Evolutionary conservation across 2,888 invertebrate species (phyloP), one percentile per base, ranked within the genome.

Genomic region (Scelioninae gen. 1): DNA sequence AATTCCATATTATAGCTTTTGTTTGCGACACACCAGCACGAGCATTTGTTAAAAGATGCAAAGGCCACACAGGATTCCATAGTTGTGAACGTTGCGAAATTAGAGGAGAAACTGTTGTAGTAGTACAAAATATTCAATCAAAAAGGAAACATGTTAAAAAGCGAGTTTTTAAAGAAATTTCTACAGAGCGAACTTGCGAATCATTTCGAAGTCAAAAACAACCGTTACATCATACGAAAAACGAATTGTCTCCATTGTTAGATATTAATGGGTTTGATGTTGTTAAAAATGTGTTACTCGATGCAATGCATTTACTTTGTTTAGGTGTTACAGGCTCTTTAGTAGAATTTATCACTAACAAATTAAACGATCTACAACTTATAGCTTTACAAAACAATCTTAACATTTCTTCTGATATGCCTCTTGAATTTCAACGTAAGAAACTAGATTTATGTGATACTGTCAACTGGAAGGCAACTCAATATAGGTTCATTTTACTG

Each of bases 361-460:
- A 38, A 38, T 38, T 38, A 38, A 38, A 1, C 1, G 38, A 38
- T 2, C 38, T 5, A 38, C 38, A 38, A 38, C 38, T 38, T 38
- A 38, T 38, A 38, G 5, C 38, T 38, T 66, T 72, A 32, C 65
- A 60, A 43, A 5, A 31, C n/a, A 5, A 49, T 16, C 51, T 72
- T 2, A 9, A 63, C 10, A 29, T 80, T 16, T 38, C 56, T 7
- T 10, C 15, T 34, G 62, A 62, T 40, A 69, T 86, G 9, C 84
- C 85, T 15, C 1, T 11, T 6, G 87, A 87, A 63, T 86, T 87
- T 68, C 85, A 86, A 72, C 71, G 86, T 23, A 86, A 79, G n/a
- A 58, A 75, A 34, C 84, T 84, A 13, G 81, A 84, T 43, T 13
- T 85, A 1, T 43, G 49, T 8, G 75, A 84, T 5, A 49, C 62